These are phyloP conservation scores for Sarcophilus harrisii DNA, from an alignment of 2,797 vertebrate species.

Conservation along the genomic window DNA sequence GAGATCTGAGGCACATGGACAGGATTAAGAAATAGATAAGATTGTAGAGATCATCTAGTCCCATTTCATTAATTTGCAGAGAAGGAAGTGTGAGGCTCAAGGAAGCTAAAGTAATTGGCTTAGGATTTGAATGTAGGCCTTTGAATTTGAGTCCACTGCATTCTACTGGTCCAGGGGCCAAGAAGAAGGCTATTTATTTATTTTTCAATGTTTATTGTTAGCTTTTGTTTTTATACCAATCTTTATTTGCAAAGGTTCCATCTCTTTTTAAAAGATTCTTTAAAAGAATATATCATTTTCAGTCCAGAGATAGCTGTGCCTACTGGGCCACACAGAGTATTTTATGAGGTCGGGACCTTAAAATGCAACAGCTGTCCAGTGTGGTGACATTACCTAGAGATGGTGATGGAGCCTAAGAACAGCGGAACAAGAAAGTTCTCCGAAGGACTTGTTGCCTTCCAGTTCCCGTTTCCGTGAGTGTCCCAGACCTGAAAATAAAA, in stretches of 20 bases:
- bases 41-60: neutral
- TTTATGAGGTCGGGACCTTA: neutral
- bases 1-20: neutral
- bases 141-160: neutral
- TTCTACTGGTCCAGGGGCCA: neutral
- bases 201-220: neutral
- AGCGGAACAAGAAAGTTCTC: neutral
- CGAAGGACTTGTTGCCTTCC: neutral
- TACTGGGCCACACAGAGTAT: neutral
- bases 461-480: neutral
- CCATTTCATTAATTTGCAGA: neutral
- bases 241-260: neutral
- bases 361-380: neutral
- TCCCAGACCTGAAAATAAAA: neutral
- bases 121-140: neutral
- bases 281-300: neutral
- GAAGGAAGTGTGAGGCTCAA: neutral
- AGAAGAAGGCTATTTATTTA: neutral
- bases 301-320: neutral
- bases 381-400: neutral
- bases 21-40: neutral
- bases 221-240: neutral
- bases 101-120: neutral
- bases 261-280: neutral
- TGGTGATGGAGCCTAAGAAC: neutral